Base-by-base conservation (phyloP, 2,113 vertebrate species). In the Callopanchax toddi region DNA sequence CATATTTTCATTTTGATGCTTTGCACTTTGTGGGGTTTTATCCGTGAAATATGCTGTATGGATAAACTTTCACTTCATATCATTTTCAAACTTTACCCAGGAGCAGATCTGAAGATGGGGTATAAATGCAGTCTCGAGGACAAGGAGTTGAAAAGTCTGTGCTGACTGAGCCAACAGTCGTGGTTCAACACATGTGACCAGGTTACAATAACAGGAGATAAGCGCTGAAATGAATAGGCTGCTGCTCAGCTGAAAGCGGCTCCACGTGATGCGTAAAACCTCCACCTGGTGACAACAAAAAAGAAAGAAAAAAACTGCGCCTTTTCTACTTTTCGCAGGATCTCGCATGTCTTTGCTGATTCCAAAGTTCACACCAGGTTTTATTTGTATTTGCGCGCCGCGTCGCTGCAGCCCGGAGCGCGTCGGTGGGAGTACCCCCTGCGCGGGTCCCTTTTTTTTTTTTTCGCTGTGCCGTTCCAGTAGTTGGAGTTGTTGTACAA, bases 401-500 rank as follows among this genome's bases (percentile, higher is more conserved):
- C 15, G 87, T 89, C 87, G 85, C 81, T 91, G 86, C 85, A 59
- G 71, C 39, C n/a, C 25, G 45, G 71, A 25, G 8, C 18, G 11
- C 78, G 89, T 59, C 36, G 32, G 90, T 90, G 79, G 84, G 85
- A 91, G 91, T 91, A 82, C 89, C 90, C 90, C 91, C 87, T 88
- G 81, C 83, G 7, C 59, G 45, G 91, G 86, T 85, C 90, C 89
- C 88, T 53, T 83, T 51, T n/a, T 87, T 80, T n/a, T n/a, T n/a
- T n/a, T n/a, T n/a, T n/a, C n/a, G 88, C 90, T 89, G 80, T 66
- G 81, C 87, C 45, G 73, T 83, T 88, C 87, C 91, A 87, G 90
- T 91, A 92, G 91, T 93, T 92, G 83, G 89, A 91, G 89, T 89
- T 79, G 86, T 81, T 85, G 79, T 76, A 83, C 79, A 48, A 50